Percentiles rank a stretch among this genome's conserved stretches.
Evolutionary conservation across 2,888 invertebrate genomes (phyloP).

Genomic region (Monoplex corrugatus): DNA sequence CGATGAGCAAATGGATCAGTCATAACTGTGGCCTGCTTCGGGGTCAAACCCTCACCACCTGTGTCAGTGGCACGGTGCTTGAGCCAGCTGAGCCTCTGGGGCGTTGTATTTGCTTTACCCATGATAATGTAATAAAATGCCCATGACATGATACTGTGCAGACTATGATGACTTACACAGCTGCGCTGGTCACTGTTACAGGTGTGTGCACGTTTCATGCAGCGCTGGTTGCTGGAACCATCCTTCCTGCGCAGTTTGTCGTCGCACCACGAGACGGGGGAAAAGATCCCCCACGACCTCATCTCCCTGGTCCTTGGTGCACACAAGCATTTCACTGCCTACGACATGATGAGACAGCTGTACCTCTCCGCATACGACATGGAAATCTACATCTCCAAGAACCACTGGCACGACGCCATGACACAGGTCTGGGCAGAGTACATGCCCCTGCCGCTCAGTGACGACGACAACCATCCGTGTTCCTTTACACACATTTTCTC

Average conservation of each 20-base stretch:
- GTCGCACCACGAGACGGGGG: slow-evolving; percentile 88
- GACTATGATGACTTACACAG: background rate
- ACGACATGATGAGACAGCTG: slow-evolving; percentile 90
- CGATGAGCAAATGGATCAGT: too few relatives aligned
- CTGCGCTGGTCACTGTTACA: background rate
- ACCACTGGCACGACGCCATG: slow-evolving; percentile 92
- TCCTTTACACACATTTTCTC: slow-evolving; percentile 92
- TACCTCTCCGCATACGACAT: slow-evolving; percentile 92
- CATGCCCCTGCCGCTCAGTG: slow-evolving; percentile 88
- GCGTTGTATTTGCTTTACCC: too few relatives aligned
- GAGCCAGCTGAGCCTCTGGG: too few relatives aligned
- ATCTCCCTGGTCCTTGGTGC: slow-evolving; percentile 82
- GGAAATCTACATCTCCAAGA: slow-evolving; percentile 88
- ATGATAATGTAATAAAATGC: too few relatives aligned
- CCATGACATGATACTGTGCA: background rate
- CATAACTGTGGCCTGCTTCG: too few relatives aligned
- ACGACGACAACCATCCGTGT: slow-evolving; percentile 91
- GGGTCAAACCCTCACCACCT: too few relatives aligned
- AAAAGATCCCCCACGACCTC: slow-evolving; percentile 86
- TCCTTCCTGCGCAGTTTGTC: slow-evolving; percentile 86
- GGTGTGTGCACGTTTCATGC: slow-evolving; percentile 91
- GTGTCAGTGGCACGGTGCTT: too few relatives aligned
- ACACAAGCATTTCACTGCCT: slow-evolving; percentile 69
- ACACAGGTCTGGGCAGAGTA: slow-evolving; percentile 91
- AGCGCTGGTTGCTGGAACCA: slow-evolving; percentile 89